A percentile compares a stretch with the other conserved stretches of the same genome.
phyloP scores from a whole-genome alignment of 2,888 invertebrate species.

The Lasioglossum figueresi region DNA sequence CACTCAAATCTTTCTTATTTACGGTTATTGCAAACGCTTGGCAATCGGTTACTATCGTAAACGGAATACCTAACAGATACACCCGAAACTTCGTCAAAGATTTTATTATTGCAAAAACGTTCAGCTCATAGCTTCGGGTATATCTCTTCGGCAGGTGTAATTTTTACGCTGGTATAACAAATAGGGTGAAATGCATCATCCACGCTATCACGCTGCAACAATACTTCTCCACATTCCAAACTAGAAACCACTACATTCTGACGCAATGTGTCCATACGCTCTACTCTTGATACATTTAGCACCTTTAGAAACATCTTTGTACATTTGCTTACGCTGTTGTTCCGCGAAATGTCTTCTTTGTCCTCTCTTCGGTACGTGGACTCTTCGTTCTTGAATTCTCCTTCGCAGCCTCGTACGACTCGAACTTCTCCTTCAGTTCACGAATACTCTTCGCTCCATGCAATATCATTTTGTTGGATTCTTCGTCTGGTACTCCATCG shows the following conservation, averaged over 20 bases:
- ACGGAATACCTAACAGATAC: not conserved
- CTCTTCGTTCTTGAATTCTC: slow-evolving; percentile 33
- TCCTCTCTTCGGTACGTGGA: slow-evolving; percentile 4
- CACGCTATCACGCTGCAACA: not conserved
- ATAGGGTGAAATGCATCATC: slow-evolving; percentile 61
- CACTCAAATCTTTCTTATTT: not conserved
- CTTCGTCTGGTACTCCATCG: no score
- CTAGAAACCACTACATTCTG: not conserved
- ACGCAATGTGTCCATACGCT: not conserved
- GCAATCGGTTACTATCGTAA: not conserved
- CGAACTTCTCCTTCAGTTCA: slow-evolving; percentile 52
- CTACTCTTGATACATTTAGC: slow-evolving; percentile 20
- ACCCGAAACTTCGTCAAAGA: not conserved
- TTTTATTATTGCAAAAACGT: not conserved
- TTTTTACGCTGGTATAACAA: slow-evolving; percentile 37
- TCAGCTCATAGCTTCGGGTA: not conserved
- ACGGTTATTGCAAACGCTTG: not conserved
- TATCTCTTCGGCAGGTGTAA: not conserved
- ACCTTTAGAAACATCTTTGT: slow-evolving; percentile 12
- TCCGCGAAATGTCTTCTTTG: not conserved
- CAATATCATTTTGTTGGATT: no score
- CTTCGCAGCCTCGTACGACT: slow-evolving; percentile 32
- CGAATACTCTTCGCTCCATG: no score
- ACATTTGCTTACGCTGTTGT: not conserved
- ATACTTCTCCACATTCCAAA: no score